Conservation (phyloP, 2,797 vertebrate species). For the Hirundo rustica region DNA sequence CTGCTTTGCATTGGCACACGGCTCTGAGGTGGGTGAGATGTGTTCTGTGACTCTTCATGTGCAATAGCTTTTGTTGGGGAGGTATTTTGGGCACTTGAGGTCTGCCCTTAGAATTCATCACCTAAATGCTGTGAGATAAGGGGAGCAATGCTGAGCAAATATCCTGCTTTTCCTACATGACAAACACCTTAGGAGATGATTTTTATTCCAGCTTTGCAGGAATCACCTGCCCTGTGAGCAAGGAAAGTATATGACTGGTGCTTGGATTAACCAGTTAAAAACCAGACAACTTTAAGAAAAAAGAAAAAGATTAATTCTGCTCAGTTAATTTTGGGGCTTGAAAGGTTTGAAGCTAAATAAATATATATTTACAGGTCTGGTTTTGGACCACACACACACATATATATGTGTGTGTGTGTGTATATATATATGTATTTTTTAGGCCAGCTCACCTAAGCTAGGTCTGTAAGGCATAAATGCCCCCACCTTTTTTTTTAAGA, state of each 20-base stretch:
- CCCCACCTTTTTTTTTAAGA: neutral
- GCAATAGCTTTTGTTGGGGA: neutral
- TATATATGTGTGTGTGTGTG: no score
- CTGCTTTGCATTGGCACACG: fast-evolving
- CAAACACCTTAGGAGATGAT: no score
- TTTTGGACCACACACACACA: neutral
- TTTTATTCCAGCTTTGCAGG: no score
- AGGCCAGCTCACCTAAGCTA: neutral
- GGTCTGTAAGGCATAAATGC: neutral
- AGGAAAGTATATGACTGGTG: neutral
- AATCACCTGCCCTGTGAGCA: neutral
- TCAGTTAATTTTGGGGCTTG: neutral
- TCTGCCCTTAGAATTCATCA: neutral
- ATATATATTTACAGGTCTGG: no score
- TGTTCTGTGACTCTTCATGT: neutral
- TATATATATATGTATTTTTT: neutral
- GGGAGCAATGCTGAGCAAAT: neutral
- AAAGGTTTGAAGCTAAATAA: neutral
- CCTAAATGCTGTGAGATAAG: neutral
- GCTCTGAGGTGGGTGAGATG: neutral
- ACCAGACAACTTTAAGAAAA: neutral
- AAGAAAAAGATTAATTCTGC: fast-evolving
- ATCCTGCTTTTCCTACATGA: neutral
- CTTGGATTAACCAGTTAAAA: neutral
- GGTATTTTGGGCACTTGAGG: no score